A percentile compares a stretch with the other conserved stretches of the same genome.
These are phyloP conservation scores for Ramphastos sulfuratus DNA, from an alignment of 2,113 vertebrate species.

Conservation along the genomic window DNA sequence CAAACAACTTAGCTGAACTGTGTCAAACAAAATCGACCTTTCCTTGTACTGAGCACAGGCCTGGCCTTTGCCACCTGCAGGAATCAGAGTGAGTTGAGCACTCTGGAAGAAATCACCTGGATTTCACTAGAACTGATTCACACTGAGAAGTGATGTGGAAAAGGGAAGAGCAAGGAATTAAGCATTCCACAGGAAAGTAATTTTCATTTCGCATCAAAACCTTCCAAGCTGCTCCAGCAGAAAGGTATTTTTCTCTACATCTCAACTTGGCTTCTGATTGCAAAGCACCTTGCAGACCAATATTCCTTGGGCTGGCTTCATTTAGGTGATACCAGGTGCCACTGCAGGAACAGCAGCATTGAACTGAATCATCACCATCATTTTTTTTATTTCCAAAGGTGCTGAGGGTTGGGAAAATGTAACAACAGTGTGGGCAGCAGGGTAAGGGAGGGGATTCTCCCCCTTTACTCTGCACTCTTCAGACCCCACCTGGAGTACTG, in stretches of 20 bases:
- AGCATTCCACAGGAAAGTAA: background rate
- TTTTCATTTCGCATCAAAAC: slow-evolving; percentile 34
- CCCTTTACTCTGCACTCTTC: too few species aligned
- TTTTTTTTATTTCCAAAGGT: slow-evolving; percentile 13
- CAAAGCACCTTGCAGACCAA: slow-evolving; percentile 12
- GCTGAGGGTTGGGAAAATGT: background rate
- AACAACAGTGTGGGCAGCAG: background rate
- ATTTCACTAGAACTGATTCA: background rate
- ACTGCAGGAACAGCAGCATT: background rate
- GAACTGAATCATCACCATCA: slow-evolving; percentile 26
- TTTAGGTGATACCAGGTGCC: slow-evolving; percentile 18
- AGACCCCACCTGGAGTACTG: too few species aligned
- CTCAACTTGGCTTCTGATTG: background rate
- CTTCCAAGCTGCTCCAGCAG: background rate
- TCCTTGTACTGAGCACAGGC: background rate
- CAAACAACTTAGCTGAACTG: background rate
- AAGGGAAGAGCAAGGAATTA: background rate
- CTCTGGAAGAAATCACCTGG: background rate
- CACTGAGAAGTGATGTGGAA: background rate
- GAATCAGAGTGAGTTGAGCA: background rate
- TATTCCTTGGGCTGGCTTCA: slow-evolving; percentile 9
- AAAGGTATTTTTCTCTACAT: background rate
- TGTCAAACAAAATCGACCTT: background rate
- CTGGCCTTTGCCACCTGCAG: background rate
- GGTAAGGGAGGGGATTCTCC: too few species aligned